Conservation (phyloP, 2,113 vertebrate species). For the Pleuronectes platessa region DNA sequence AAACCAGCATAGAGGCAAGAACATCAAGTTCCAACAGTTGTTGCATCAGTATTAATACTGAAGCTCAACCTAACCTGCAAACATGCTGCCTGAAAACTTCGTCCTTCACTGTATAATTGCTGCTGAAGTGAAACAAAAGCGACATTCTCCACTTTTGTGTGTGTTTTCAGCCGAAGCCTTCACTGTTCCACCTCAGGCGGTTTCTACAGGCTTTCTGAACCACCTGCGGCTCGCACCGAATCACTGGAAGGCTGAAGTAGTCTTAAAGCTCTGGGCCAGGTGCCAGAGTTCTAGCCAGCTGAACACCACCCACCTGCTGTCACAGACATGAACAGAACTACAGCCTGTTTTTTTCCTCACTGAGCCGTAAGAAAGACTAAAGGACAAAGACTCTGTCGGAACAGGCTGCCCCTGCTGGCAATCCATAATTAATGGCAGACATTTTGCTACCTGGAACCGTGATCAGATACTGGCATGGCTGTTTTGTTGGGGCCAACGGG, state of each 20-base stretch:
- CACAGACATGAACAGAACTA: slow-evolving; percentile 9
- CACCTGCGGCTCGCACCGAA: slow-evolving; percentile 36
- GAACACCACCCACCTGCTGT: slow-evolving; percentile 38
- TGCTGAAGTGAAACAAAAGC: slow-evolving; percentile 14
- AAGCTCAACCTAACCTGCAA: background rate
- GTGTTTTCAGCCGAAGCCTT: slow-evolving; percentile 8
- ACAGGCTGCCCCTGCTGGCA: slow-evolving; percentile 2
- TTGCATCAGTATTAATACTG: background rate
- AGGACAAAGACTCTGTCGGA: slow-evolving; percentile 19
- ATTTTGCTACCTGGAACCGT: slow-evolving; percentile 42
- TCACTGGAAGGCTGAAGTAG: slow-evolving; percentile 35
- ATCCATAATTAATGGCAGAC: slow-evolving; percentile 46
- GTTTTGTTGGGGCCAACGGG: slow-evolving; percentile 37
- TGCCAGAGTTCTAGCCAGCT: slow-evolving; percentile 39
- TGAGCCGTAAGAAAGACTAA: slow-evolving; percentile 36
- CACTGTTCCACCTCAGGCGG: slow-evolving; percentile 15
- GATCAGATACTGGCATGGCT: slow-evolving; percentile 31
- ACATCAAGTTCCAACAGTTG: too few species aligned
- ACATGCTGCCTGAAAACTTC: slow-evolving; percentile 3
- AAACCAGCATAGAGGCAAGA: background rate
- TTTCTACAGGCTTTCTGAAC: slow-evolving; percentile 42
- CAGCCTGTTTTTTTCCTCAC: slow-evolving; percentile 30
- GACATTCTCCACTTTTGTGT: background rate
- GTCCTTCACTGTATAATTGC: background rate
- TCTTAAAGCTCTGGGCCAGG: slow-evolving; percentile 18